A percentile compares a stretch with the other conserved stretches of the same genome.
Evolutionary conservation across 2,797 vertebrate species (phyloP).

Genomic region (Leptodactylus fallax): DNA sequence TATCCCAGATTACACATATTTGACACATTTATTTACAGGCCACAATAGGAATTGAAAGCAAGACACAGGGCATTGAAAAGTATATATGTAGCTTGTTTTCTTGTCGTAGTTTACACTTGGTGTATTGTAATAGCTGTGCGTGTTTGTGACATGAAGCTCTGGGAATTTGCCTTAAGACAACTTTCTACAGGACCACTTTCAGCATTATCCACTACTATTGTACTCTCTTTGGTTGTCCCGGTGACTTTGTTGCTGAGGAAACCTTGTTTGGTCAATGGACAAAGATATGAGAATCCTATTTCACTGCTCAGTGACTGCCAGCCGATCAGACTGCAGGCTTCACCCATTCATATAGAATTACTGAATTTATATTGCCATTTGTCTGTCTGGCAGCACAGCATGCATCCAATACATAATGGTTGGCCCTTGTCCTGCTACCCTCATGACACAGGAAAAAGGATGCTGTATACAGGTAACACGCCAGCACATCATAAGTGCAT

Average conservation of each 20-base stretch:
- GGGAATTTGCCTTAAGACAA: not conserved
- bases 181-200: conserved; percentile 23
- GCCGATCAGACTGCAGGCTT: conserved; percentile 26
- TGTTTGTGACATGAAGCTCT: not conserved
- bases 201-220: conserved; percentile 1
- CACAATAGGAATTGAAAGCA: not conserved
- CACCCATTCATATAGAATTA: conserved; percentile 28
- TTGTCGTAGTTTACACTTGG: not conserved
- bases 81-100: too few species aligned
- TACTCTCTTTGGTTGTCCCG: conserved; percentile 32
- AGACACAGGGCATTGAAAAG: too few species aligned
- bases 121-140: not conserved
- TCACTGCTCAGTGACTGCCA: conserved; percentile 41
- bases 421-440: conserved; percentile 2
- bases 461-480: conserved; percentile 79
- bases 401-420: conserved; percentile 31
- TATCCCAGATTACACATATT: too few species aligned
- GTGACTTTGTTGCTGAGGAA: conserved; percentile 52
- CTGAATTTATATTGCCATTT: conserved; percentile 4
- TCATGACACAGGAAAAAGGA: conserved; percentile 71
- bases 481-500: not conserved
- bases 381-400: conserved; percentile 20
- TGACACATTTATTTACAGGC: not conserved
- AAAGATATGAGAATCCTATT: conserved; percentile 38
- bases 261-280: conserved; percentile 52